These are phyloP conservation scores for Amphiprion clarkii DNA, from an alignment of 2,797 vertebrate species.

Conservation along the genomic window DNA sequence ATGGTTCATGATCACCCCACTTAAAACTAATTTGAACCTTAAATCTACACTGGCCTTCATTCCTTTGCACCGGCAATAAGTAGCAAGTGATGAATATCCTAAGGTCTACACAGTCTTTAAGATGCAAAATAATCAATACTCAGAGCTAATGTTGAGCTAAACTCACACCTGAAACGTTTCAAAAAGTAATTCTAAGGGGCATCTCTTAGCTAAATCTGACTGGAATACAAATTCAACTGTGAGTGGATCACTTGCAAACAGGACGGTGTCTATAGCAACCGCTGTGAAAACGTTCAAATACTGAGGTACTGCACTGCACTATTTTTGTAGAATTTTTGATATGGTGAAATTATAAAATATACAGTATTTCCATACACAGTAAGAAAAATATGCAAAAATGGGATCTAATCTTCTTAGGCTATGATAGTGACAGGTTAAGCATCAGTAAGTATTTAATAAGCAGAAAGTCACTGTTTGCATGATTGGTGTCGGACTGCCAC, in stretches of 20 bases:
- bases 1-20: not conserved
- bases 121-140: not conserved
- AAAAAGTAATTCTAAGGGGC: slow-evolving; percentile 31
- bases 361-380: not conserved
- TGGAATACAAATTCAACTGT: slow-evolving; percentile 52
- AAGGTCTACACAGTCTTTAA: not conserved
- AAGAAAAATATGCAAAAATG: not conserved
- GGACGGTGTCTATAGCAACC: slow-evolving; percentile 62
- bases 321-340: not conserved
- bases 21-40: slow-evolving; percentile 1
- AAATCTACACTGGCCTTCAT: not conserved
- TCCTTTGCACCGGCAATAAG: not conserved
- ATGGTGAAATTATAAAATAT: not conserved
- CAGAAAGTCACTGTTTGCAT: slow-evolving; percentile 1
- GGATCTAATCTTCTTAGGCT: not conserved
- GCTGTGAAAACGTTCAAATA: slow-evolving; percentile 42
- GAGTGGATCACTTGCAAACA: slow-evolving; percentile 52
- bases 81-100: not conserved
- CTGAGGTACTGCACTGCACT: slow-evolving; percentile 34
- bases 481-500: slow-evolving; percentile 48
- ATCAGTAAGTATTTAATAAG: slow-evolving; percentile 7
- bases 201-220: slow-evolving; percentile 54
- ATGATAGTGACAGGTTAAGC: slow-evolving; percentile 12
- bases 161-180: slow-evolving; percentile 34
- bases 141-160: not conserved